Conservation (phyloP, 2,797 vertebrate species). For the Malurus leucopterus region DNA sequence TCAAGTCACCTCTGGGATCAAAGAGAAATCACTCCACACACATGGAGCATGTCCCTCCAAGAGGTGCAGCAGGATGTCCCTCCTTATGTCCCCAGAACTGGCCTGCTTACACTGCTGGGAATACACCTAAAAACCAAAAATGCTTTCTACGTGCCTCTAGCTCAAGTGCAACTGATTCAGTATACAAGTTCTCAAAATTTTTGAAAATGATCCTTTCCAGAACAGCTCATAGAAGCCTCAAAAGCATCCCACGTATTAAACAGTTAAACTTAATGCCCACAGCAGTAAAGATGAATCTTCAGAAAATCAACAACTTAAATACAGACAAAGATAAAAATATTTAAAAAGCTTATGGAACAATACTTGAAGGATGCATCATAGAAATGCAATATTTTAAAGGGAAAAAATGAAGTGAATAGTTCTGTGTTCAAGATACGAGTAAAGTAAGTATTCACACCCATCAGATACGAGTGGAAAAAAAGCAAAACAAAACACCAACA, state of each 20-base stretch:
- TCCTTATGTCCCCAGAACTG: background rate
- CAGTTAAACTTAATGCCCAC: background rate
- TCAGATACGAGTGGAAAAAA: background rate
- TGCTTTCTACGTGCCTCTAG: background rate
- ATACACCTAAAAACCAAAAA: background rate
- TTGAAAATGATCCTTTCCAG: background rate
- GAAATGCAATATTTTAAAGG: background rate
- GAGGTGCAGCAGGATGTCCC: background rate
- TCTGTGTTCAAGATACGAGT: background rate
- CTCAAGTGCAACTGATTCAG: background rate
- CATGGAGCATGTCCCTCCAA: background rate
- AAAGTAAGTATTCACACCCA: background rate
- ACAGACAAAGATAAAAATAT: background rate
- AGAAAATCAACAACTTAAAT: background rate
- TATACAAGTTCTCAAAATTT: background rate
- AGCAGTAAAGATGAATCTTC: background rate
- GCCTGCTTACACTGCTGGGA: background rate
- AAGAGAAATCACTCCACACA: background rate
- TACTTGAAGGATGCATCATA: background rate
- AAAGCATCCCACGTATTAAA: background rate
- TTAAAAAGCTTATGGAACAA: background rate
- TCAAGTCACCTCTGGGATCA: background rate
- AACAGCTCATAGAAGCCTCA: background rate
- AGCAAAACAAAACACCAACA: background rate
- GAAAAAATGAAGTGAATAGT: background rate